Evolutionary conservation across 2,113 vertebrate species (phyloP).

Genomic region (Hemiscyllium ocellatum): DNA sequence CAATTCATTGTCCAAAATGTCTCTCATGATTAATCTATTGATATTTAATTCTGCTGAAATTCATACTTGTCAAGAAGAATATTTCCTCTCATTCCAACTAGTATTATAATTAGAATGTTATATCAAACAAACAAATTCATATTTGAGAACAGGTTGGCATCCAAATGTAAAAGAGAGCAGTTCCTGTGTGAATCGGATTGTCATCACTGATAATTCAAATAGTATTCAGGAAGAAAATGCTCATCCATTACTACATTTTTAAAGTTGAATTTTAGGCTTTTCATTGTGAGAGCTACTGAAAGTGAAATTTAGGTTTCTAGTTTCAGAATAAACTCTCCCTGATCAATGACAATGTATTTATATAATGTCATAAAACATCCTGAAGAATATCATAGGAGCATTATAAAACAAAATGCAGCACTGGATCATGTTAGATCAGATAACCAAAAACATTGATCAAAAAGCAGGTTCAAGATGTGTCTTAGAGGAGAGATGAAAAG

Average conservation of each 20-base stretch:
- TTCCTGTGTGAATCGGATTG: background rate
- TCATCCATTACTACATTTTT: background rate
- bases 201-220: background rate
- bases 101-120: background rate
- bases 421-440: background rate
- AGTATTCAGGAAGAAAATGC: too few species aligned
- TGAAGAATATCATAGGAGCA: background rate
- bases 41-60: background rate
- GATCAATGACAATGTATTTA: background rate
- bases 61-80: background rate
- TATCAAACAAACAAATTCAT: background rate
- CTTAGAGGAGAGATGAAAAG: background rate
- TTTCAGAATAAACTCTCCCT: background rate
- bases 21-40: background rate
- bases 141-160: background rate
- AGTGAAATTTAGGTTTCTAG: background rate
- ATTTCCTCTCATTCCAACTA: background rate
- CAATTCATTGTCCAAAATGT: too few species aligned
- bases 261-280: background rate
- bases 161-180: background rate
- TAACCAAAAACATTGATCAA: background rate
- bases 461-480: background rate
- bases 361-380: background rate
- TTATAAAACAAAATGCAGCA: background rate
- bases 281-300: background rate